Conservation (phyloP, 2,797 vertebrate species). For the Arnoldichthys spilopterus region DNA sequence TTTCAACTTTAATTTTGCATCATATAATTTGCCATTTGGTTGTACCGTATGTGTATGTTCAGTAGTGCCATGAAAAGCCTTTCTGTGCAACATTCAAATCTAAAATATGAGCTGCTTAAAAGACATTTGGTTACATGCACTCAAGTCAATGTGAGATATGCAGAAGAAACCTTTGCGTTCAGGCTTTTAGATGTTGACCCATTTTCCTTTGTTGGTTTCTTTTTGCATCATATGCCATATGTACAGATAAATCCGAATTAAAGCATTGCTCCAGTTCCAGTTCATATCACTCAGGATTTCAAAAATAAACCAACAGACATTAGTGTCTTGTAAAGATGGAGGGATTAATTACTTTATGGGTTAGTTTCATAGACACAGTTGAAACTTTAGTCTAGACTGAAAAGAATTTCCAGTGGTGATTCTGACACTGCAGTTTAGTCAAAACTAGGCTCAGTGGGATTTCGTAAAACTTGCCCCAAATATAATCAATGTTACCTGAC, state of each 20-base stretch:
- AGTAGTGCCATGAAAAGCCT: not conserved
- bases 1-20: not conserved
- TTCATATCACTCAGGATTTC: not conserved
- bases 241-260: not conserved
- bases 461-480: no score
- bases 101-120: not conserved
- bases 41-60: no score
- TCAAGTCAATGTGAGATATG: constrained; percentile 39
- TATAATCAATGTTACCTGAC: no score
- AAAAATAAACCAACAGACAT: not conserved
- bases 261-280: not conserved
- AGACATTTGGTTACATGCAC: not conserved
- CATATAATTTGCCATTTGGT: not conserved
- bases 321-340: not conserved
- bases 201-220: constrained; percentile 9
- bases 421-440: no score
- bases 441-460: no score
- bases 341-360: no score
- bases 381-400: no score
- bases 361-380: no score
- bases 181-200: constrained; percentile 26
- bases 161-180: constrained; percentile 33
- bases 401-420: no score
- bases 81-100: not conserved
- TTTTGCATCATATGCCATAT: not conserved